Percentiles rank a stretch among this genome's conserved stretches.
These are phyloP conservation scores for Calliphora vicina DNA, from an alignment of 1,140 invertebrate species.

Conservation along the genomic window DNA sequence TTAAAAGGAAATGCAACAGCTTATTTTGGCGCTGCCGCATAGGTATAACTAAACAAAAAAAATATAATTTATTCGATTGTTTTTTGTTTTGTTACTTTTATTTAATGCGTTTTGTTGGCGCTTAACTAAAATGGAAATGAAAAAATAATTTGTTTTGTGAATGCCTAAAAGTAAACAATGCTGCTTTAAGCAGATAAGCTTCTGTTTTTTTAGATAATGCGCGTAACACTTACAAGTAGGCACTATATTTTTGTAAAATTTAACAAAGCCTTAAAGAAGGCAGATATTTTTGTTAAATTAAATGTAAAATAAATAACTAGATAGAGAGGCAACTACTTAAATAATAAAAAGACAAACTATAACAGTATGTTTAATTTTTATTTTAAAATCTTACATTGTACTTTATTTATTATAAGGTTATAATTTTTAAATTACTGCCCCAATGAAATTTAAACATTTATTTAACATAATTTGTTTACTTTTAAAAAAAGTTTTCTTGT, in stretches of 20 bases:
- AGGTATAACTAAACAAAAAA: neutral
- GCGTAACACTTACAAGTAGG: neutral
- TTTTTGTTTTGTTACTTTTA: neutral
- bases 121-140: neutral
- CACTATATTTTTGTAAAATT: neutral
- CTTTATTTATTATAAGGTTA: no score
- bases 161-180: neutral
- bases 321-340: neutral
- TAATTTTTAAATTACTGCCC: no score
- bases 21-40: neutral
- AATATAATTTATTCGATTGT: neutral
- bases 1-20: constrained; percentile 16
- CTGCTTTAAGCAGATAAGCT: neutral
- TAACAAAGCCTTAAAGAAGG: neutral
- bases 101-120: neutral
- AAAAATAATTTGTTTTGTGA: neutral
- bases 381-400: no score
- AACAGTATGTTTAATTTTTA: no score
- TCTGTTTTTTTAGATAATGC: no score
- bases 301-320: no score
- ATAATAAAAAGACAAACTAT: no score
- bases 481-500: no score
- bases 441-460: no score
- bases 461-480: no score
- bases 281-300: neutral